phyloP scores from a whole-genome alignment of 2,888 invertebrate genomes.

The Drosophila conformis region DNA sequence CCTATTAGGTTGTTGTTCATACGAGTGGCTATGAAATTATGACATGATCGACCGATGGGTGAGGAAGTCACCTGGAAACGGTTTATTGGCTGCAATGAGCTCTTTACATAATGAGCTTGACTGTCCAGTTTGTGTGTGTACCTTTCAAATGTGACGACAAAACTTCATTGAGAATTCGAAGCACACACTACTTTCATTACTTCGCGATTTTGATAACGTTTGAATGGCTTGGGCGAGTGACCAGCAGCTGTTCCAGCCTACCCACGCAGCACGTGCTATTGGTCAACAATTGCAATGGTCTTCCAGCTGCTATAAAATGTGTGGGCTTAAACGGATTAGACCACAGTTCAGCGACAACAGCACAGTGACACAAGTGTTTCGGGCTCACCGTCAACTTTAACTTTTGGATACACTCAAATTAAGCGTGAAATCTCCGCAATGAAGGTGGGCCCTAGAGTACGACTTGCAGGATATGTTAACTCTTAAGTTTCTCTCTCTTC shows the following conservation, averaged over 20 bases:
- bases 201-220: constrained; percentile 71
- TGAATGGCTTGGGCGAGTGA: constrained; percentile 41
- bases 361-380: constrained; percentile 62
- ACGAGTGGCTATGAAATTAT: constrained; percentile 65
- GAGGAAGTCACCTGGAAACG: constrained; percentile 50
- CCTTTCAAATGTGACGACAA: constrained; percentile 64
- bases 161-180: constrained; percentile 58
- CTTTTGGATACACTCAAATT: constrained; percentile 76
- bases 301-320: constrained; percentile 75
- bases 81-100: constrained; percentile 66
- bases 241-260: constrained; percentile 19
- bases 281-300: constrained; percentile 50
- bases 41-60: constrained; percentile 57
- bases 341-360: constrained; percentile 81
- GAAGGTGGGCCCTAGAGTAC: constrained; percentile 75
- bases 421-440: constrained; percentile 83
- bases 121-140: constrained; percentile 12
- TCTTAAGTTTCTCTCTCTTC: neutral
- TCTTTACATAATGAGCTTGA: constrained; percentile 71
- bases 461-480: constrained; percentile 1
- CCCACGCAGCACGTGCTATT: constrained; percentile 53
- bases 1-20: constrained; percentile 44
- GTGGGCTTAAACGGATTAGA: constrained; percentile 48
- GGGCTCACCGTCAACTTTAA: constrained; percentile 59
- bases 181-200: constrained; percentile 68